Base-by-base conservation (phyloP, 2,888 invertebrate genomes). In the Drosophila nr. perissopoda region DNA sequence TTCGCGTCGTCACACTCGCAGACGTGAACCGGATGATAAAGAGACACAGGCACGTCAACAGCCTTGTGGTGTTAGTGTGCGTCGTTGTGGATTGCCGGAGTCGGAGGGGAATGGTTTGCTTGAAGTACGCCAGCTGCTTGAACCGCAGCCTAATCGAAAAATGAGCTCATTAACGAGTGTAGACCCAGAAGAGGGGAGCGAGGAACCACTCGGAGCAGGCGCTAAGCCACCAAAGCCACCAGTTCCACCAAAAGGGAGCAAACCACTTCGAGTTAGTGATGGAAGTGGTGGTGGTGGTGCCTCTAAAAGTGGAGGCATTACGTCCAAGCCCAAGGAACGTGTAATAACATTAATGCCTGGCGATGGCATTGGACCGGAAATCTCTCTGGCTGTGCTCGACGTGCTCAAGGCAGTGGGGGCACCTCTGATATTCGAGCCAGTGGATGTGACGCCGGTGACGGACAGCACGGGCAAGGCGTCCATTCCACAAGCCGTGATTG, bases 301-400 rank as follows among this genome's bases (percentile, higher is more conserved):
- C n/a, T 16, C 31, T n/a, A 31, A 57, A 2, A 11, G 42, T 11
- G 57, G 57, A 10, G 57, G 42, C 11, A 10, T 13, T 31, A 1
- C 3, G 13, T 1, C 21, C 2, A n/a, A 8, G 31, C 33, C 21
- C 0, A 34, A 25, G 13, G n/a, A 5, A 7, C 73, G 78, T 2
- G 49, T 63, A 16, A 52, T 99, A 78, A 99, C 99, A 2, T 94
- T 99, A 64, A 99, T 99, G 90, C 99, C 99, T 33, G 99, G 99
- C 40, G 99, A 99, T 95, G 99, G 99, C 65, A 99, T 99, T 91
- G 99, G 99, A 0, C 99, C 99, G 0, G 99, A 99, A 94, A 99
- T 99, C 90, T 99, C 99, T 0, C 96, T 96, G 40, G 96, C 99
- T 61, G 99, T 99, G 11, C 98, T 99, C 93, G 96, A 99, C 93